Base-by-base conservation (phyloP, 2,797 vertebrate species). In the Cuculus canorus region DNA sequence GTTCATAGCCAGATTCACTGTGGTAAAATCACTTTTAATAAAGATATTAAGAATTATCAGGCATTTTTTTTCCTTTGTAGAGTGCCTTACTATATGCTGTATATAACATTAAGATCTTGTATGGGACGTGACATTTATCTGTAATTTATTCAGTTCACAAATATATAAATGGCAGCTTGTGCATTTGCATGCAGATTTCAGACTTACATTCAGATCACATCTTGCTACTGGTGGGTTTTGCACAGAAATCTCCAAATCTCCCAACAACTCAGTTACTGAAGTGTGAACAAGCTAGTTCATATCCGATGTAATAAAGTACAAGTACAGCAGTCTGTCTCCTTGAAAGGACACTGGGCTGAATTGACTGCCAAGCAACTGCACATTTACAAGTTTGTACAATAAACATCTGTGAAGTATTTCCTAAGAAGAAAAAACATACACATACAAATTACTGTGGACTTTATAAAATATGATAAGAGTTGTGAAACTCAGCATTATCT, bases 171-270 rank as follows among this genome's bases (percentile, higher is more conserved):
- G 89, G 56, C 87, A 96, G 90, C 80, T 69, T 92, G 66, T 68
- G 48, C 77, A 88, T 89, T 88, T 93, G 95, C 96, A 97, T 94
- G 96, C 17, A 97, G 70, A 94, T 95, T 92, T 92, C 76, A 69
- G 77, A 71, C 78, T 77, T 95, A 79, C 81, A 54, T 91, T 96
- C 75, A 41, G 28, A 73, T 75, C 92, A 43, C 83, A 92, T 83
- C n/a, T 90, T 71, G 61, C 43, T 45, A 45, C 43, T 45, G 43
- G 43, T 45, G 43, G 43, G 43, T 45, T 45, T 45, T 45, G 43
- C 43, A 45, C 43, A 45, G 16, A 16, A 45, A 18, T 45, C 43
- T 45, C 43, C 76, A 87, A 76, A 93, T 54, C 70, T 73, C 71
- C 57, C 68, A 82, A 4, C 54, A 77, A 28, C 57, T 93, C 68